Conservation (phyloP, 2,797 vertebrate genomes). For the Propithecus perrieri region DNA sequence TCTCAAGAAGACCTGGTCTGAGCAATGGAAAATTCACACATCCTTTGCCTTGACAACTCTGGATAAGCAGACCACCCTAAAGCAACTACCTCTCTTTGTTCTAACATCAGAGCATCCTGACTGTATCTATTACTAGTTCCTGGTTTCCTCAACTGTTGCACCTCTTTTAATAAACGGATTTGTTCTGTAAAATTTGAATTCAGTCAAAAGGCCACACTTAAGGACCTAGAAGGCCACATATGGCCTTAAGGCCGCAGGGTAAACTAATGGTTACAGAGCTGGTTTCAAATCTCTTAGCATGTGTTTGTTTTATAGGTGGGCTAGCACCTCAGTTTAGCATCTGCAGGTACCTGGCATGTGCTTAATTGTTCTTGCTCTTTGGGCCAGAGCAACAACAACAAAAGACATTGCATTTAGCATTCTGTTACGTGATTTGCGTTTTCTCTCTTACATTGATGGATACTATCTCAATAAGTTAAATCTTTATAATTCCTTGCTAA, state of each 20-base stretch:
- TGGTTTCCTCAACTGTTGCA: neutral
- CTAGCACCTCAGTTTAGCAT: neutral
- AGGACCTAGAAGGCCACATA: too few species aligned
- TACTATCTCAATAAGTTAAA: neutral
- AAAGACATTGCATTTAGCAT: neutral
- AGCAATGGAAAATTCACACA: neutral
- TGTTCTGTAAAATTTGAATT: neutral
- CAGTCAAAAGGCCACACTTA: neutral
- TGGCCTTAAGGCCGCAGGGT: neutral
- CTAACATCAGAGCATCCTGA: neutral
- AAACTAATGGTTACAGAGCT: neutral
- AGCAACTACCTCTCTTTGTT: neutral
- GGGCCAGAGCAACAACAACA: neutral
- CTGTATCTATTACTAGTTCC: neutral
- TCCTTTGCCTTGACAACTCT: neutral
- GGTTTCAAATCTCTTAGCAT: neutral
- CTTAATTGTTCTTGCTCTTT: neutral
- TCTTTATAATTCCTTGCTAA: neutral
- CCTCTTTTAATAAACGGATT: neutral
- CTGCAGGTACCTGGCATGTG: neutral
- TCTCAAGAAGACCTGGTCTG: neutral
- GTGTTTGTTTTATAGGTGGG: neutral
- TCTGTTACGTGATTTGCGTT: neutral
- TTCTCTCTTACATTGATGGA: neutral
- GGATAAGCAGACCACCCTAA: neutral